Percentiles rank a stretch among this genome's conserved stretches.
Conservation (phyloP, 2,797 vertebrate genomes). For the Moxostoma hubbsi region DNA sequence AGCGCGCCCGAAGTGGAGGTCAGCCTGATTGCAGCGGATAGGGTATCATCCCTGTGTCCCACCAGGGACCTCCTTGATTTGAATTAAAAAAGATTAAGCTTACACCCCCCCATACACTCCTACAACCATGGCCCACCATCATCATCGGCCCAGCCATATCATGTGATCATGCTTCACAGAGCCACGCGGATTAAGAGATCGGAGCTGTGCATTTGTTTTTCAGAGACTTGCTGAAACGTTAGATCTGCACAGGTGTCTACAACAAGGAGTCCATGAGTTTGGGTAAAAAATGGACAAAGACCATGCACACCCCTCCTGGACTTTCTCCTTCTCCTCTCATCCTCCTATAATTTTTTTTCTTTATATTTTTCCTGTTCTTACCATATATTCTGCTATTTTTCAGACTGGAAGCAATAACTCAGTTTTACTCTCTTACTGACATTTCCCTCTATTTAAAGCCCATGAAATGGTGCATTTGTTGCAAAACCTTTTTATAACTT, state of each 20-base stretch:
- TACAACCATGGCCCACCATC: conserved; percentile 87
- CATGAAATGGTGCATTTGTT: conserved; percentile 84
- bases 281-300: conserved; percentile 73
- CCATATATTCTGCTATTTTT: conserved; percentile 75
- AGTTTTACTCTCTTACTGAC: conserved; percentile 89
- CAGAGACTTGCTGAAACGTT: conserved; percentile 94
- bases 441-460: conserved; percentile 80
- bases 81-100: conserved; percentile 94
- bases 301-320: conserved; percentile 68
- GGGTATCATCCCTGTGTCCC: conserved; percentile 94
- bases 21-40: conserved; percentile 99
- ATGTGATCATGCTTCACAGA: conserved; percentile 95
- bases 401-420: conserved; percentile 90
- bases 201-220: conserved; percentile 97
- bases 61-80: conserved; percentile 92
- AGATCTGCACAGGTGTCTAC: conserved; percentile 97
- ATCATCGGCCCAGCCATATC: conserved; percentile 87
- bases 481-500: conserved; percentile 75
- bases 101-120: conserved; percentile 53
- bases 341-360: conserved; percentile 75
- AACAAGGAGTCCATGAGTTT: conserved; percentile 66
- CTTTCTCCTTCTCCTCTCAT: conserved; percentile 22
- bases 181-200: conserved; percentile 99
- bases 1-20: conserved; percentile 96
- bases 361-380: conserved; percentile 59